phyloP scores from a whole-genome alignment of 2,888 invertebrate species.

The Aleiodes testaceus region DNA sequence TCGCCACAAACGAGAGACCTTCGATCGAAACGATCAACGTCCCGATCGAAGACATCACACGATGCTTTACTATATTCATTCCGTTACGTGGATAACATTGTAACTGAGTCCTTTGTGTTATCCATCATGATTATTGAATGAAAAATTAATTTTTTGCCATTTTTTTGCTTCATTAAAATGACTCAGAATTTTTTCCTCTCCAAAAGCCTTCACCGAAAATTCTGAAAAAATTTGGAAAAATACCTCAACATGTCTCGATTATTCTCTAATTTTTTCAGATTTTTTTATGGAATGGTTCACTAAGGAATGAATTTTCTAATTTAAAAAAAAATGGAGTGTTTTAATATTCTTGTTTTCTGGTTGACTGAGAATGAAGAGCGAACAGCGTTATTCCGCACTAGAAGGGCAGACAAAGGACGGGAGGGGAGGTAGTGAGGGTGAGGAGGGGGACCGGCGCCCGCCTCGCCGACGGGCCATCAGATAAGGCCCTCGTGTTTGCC shows the following conservation, averaged over 20 bases:
- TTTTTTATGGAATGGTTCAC: too few species aligned
- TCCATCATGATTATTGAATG: too few species aligned
- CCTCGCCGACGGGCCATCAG: constrained; percentile 69
- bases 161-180: too few species aligned
- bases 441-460: constrained; percentile 41
- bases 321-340: neutral
- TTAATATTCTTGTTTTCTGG: constrained; percentile 29
- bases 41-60: neutral
- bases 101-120: neutral
- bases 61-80: neutral
- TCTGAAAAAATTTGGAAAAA: too few species aligned
- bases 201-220: too few species aligned
- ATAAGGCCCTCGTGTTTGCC: constrained; percentile 69
- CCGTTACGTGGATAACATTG: neutral
- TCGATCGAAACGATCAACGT: constrained; percentile 21
- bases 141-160: too few species aligned
- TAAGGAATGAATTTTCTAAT: too few species aligned
- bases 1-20: neutral
- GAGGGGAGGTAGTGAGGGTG: constrained; percentile 54
- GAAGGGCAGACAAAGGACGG: neutral
- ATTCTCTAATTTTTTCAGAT: too few species aligned
- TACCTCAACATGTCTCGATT: too few species aligned
- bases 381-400: constrained; percentile 24
- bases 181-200: too few species aligned
- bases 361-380: constrained; percentile 36